Evolutionary conservation across 2,797 vertebrate species (phyloP).

Genomic region (Mormyrus proboscirostris): DNA sequence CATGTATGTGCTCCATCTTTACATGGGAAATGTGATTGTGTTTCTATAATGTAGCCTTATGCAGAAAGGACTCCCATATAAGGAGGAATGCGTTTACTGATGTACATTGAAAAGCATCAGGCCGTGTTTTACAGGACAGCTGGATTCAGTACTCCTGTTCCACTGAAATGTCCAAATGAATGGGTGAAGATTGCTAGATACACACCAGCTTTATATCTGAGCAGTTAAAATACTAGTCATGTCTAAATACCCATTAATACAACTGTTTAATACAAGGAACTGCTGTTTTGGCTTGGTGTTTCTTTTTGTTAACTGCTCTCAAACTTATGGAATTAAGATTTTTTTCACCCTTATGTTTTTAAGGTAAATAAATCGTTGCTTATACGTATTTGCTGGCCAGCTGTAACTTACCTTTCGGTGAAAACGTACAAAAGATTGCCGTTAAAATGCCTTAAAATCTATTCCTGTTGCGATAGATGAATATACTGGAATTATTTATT

Average conservation of each 20-base stretch:
- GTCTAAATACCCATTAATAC: not conserved
- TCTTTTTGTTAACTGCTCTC: not conserved
- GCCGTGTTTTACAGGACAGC: not conserved
- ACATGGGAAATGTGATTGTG: not conserved
- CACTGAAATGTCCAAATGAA: not conserved
- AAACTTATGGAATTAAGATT: not conserved
- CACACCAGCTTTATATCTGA: not conserved
- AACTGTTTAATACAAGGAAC: not conserved
- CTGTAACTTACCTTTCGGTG: not conserved
- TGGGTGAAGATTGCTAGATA: not conserved
- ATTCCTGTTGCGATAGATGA: not conserved
- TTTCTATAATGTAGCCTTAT: not conserved
- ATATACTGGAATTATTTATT: not conserved
- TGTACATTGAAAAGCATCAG: not conserved
- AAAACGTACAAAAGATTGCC: not conserved
- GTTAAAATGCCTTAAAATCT: not conserved
- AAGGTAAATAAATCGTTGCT: not conserved
- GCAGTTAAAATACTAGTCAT: not conserved
- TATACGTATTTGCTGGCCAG: not conserved
- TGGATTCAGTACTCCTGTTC: not conserved
- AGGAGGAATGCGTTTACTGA: not conserved
- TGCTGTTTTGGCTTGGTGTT: not conserved
- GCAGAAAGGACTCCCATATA: not conserved
- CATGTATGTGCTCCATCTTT: not conserved
- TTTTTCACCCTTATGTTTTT: not conserved